A percentile compares a stretch with the other conserved stretches of the same genome.
phyloP scores from a whole-genome alignment of 2,113 vertebrate species.

The Coregonus clupeaformis region DNA sequence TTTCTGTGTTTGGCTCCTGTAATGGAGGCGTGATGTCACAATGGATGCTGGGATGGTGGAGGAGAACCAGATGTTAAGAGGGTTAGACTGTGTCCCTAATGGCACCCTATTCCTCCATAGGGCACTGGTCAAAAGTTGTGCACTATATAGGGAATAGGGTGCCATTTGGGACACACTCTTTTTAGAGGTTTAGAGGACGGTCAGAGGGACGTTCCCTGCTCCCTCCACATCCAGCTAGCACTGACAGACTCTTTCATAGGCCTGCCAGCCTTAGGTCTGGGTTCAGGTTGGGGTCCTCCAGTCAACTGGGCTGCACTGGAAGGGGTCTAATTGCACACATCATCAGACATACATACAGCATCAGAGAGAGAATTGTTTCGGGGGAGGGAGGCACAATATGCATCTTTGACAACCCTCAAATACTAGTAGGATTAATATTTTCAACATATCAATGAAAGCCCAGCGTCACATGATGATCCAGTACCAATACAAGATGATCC shows the following conservation, averaged over 20 bases:
- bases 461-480: no score
- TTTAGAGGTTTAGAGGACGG: slow-evolving; percentile 2
- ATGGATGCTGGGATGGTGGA: slow-evolving; percentile 44
- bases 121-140: no score
- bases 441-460: no score
- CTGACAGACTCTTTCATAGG: slow-evolving; percentile 51
- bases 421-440: no score
- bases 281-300: neutral
- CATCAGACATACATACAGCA: slow-evolving; percentile 37
- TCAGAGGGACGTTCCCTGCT: slow-evolving; percentile 25
- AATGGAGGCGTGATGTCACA: slow-evolving; percentile 30
- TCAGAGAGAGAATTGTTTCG: neutral
- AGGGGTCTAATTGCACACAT: slow-evolving; percentile 52
- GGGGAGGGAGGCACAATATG: no score
- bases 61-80: slow-evolving; percentile 48
- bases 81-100: no score
- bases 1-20: slow-evolving; percentile 52
- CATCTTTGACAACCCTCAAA: no score
- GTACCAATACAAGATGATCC: no score
- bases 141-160: no score
- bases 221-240: slow-evolving; percentile 34
- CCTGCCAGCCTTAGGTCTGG: slow-evolving; percentile 27
- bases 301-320: slow-evolving; percentile 24
- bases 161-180: no score
- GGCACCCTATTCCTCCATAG: no score